A percentile compares a stretch with the other conserved stretches of the same genome.
phyloP scores from a whole-genome alignment of 2,113 vertebrate genomes.

The Astur gentilis region DNA sequence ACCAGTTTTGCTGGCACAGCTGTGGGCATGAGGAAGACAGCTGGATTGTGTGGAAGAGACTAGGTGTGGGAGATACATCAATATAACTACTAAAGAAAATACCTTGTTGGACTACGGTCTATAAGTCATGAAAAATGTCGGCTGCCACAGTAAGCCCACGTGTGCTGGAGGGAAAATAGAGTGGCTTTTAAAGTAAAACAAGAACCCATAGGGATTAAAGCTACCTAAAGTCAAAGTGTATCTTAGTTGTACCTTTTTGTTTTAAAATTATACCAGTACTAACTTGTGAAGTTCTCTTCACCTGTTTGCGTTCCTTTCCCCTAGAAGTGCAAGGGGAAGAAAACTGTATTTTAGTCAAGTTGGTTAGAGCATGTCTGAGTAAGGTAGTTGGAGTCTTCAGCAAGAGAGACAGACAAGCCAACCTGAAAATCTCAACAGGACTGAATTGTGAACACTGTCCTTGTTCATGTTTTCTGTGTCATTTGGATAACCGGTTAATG shows the following conservation, averaged over 20 bases:
- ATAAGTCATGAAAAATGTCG: neutral
- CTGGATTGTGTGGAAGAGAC: neutral
- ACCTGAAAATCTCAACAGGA: neutral
- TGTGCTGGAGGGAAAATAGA: neutral
- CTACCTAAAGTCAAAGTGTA: neutral
- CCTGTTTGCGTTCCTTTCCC: neutral
- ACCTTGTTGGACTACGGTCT: neutral
- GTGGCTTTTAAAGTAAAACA: neutral
- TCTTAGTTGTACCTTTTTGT: neutral
- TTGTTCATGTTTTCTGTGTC: neutral
- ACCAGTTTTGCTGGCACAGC: neutral
- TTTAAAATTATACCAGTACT: neutral
- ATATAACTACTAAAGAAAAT: neutral
- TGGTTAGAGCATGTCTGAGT: neutral
- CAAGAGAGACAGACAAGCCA: neutral
- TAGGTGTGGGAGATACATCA: neutral
- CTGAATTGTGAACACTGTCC: neutral
- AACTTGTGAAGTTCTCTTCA: neutral
- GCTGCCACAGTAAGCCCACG: neutral
- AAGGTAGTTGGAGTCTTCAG: neutral
- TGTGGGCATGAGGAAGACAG: neutral
- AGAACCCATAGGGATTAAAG: neutral
- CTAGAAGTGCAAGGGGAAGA: neutral
- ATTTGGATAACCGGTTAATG: neutral
- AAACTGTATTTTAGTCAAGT: neutral